A percentile compares a stretch with the other conserved stretches of the same genome.
Conservation (phyloP, 2,113 vertebrate species). For the Nothoprocta pentlandii region DNA sequence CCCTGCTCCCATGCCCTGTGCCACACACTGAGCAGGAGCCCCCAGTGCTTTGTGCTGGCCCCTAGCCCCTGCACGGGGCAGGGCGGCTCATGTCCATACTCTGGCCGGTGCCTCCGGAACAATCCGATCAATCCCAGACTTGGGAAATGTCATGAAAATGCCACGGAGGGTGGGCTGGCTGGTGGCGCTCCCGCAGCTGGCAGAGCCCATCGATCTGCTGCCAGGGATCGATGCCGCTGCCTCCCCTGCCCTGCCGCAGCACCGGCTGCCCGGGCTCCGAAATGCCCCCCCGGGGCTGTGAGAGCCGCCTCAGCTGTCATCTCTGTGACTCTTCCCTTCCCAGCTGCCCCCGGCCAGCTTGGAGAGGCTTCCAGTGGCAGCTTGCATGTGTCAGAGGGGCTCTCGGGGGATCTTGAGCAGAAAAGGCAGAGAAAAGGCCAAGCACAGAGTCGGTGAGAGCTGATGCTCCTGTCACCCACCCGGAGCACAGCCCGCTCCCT, state of each 20-base stretch:
- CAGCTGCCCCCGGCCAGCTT: fast-evolving
- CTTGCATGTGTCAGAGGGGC: fast-evolving
- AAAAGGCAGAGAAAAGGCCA: background rate
- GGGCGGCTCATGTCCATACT: background rate
- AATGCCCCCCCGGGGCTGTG: background rate
- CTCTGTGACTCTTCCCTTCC: fast-evolving
- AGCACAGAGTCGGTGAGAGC: background rate
- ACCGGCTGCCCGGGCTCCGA: background rate
- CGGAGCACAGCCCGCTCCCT: background rate
- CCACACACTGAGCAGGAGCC: background rate
- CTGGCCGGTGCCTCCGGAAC: background rate
- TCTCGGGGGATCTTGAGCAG: background rate
- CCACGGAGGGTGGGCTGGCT: background rate
- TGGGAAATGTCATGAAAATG: conserved; percentile 53
- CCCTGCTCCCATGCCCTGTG: fast-evolving
- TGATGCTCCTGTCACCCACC: background rate
- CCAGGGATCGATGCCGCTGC: background rate
- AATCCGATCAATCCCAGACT: background rate
- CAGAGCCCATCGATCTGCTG: conserved; percentile 14
- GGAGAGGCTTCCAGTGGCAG: background rate
- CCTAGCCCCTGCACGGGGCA: background rate
- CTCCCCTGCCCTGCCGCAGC: background rate
- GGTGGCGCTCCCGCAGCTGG: background rate
- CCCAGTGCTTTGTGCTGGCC: fast-evolving
- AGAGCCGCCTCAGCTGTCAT: background rate